phyloP scores from a whole-genome alignment of 2,888 invertebrate species.

The Melieria crassipennis region DNA sequence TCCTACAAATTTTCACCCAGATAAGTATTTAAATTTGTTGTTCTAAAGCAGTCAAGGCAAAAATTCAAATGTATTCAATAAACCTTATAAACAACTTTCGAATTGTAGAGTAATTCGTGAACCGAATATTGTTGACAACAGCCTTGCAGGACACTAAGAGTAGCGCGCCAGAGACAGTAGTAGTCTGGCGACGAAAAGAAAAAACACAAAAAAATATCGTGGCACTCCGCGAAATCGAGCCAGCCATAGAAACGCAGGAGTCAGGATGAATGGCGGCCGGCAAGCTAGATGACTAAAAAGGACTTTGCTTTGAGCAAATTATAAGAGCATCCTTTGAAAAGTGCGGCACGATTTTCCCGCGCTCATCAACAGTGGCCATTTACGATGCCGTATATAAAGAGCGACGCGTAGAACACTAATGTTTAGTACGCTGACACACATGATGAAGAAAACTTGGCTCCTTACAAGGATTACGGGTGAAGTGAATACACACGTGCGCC shows the following conservation, averaged over 20 bases:
- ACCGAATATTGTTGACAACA: too few species aligned
- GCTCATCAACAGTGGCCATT: constrained; percentile 37
- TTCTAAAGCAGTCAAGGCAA: too few species aligned
- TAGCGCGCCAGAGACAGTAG: constrained; percentile 39
- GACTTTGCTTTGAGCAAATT: constrained; percentile 41
- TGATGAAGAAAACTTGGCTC: constrained; percentile 49
- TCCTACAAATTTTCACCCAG: too few species aligned
- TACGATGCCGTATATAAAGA: constrained; percentile 53
- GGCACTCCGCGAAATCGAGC: constrained; percentile 40
- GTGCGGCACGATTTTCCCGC: constrained; percentile 53
- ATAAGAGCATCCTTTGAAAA: constrained; percentile 36
- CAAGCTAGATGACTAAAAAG: constrained; percentile 45
- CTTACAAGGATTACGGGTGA: neutral
- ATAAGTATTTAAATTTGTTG: too few species aligned
- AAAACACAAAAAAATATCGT: constrained; percentile 28
- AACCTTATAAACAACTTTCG: too few species aligned
- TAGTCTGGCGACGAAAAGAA: constrained; percentile 41
- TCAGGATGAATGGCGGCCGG: constrained; percentile 58
- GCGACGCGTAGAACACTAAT: constrained; percentile 43
- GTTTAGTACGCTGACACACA: constrained; percentile 56
- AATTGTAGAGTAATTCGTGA: too few species aligned
- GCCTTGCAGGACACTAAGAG: constrained; percentile 15
- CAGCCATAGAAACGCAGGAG: constrained; percentile 50
- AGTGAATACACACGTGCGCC: neutral
- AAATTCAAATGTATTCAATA: too few species aligned